Evolutionary conservation across 2,797 vertebrate genomes (phyloP).

Genomic region (Hoplostethus mediterraneus): DNA sequence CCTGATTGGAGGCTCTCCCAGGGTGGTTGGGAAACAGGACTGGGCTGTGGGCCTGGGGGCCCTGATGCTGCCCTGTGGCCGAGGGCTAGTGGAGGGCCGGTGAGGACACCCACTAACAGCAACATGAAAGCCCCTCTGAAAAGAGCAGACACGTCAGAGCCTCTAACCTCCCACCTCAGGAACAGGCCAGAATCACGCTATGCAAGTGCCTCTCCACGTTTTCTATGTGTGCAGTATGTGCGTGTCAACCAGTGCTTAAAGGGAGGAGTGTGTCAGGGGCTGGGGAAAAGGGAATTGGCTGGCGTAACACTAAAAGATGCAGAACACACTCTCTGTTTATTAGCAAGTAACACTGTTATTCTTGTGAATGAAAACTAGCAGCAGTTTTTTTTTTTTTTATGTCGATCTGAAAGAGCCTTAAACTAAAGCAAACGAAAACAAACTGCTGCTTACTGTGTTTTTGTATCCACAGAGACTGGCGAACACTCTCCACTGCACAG

Average conservation of each 20-base stretch:
- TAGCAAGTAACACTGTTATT: constrained; percentile 27
- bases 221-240: constrained; percentile 53
- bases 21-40: constrained; percentile 78
- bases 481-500: constrained; percentile 4
- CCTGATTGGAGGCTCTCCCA: constrained; percentile 76
- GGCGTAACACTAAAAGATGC: constrained; percentile 11
- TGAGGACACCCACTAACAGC: constrained; percentile 73
- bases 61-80: constrained; percentile 63
- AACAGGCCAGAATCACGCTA: constrained; percentile 70
- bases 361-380: constrained; percentile 4
- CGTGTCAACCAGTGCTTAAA: constrained; percentile 57
- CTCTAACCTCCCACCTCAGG: constrained; percentile 62
- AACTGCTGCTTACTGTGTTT: neutral
- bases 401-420: too few species aligned
- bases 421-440: constrained; percentile 5
- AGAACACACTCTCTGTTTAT: constrained; percentile 35
- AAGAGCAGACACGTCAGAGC: constrained; percentile 71
- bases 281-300: constrained; percentile 30
- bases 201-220: constrained; percentile 49
- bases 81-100: constrained; percentile 58
- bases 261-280: constrained; percentile 50
- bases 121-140: constrained; percentile 76
- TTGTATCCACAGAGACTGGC: neutral
- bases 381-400: neutral
- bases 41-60: constrained; percentile 73